A percentile compares a stretch with the other conserved stretches of the same genome.
phyloP scores from a whole-genome alignment of 2,113 vertebrate species.

The Penelope pileata region DNA sequence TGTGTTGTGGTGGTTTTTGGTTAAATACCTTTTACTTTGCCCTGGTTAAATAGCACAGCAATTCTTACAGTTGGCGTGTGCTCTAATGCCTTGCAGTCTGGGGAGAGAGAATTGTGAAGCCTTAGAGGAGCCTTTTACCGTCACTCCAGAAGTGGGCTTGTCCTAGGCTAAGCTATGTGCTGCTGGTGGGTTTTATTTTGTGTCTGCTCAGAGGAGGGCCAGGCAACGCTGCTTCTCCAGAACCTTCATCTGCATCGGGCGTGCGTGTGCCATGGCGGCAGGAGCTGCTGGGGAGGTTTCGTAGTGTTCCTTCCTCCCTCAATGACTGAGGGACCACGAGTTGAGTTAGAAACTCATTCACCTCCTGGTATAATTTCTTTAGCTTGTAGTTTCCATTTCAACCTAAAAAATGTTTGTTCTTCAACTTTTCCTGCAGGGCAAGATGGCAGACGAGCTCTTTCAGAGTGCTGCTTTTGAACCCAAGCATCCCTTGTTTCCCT shows the following conservation, averaged over 20 bases:
- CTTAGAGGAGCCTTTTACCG: neutral
- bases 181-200: neutral
- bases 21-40: neutral
- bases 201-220: neutral
- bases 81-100: neutral
- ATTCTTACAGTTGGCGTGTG: neutral
- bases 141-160: neutral
- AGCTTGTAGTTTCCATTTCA: neutral
- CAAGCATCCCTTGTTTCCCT: neutral
- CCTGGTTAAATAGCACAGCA: neutral
- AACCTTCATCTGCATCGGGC: rapidly evolving
- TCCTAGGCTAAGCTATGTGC: neutral
- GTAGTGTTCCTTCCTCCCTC: neutral
- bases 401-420: neutral
- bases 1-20: neutral
- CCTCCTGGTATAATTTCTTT: neutral
- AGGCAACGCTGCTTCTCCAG: neutral
- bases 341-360: neutral
- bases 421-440: neutral
- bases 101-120: neutral
- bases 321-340: neutral
- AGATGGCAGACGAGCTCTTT: neutral
- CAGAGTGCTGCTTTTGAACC: neutral
- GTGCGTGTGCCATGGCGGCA: neutral
- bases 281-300: neutral